Evolutionary conservation across 1,140 invertebrate genomes (phyloP).

Genomic region (Tetranychus cinnabarinus): DNA sequence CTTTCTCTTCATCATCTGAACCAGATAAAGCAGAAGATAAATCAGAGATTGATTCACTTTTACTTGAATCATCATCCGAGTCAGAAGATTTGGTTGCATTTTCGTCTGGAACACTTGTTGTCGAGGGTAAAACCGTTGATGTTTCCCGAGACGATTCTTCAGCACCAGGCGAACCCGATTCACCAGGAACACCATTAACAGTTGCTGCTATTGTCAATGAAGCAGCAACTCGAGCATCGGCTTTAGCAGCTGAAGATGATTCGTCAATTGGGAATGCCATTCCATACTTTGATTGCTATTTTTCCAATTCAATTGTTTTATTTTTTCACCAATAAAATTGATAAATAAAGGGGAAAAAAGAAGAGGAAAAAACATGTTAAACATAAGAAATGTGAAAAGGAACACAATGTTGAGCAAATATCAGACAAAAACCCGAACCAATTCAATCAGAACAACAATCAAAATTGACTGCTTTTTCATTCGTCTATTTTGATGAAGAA

Average conservation of each 20-base stretch:
- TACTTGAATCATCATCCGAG: neutral
- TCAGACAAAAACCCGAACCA: neutral
- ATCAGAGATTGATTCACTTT: neutral
- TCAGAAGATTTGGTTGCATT: neutral
- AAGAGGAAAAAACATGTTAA: neutral
- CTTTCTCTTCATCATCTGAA: conserved; percentile 1
- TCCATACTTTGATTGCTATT: conserved; percentile 1
- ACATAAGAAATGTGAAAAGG: no score
- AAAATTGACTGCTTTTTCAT: no score
- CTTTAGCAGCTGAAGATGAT: neutral
- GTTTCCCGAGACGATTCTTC: no score
- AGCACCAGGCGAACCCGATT: neutral
- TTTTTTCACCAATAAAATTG: neutral
- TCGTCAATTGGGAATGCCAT: conserved; percentile 6
- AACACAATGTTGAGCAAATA: neutral
- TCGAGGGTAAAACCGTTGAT: no score
- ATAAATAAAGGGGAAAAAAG: neutral
- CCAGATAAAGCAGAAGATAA: neutral
- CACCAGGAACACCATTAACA: neutral
- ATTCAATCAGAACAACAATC: neutral
- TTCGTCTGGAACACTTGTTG: neutral
- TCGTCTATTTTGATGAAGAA: neutral
- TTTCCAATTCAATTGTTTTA: neutral
- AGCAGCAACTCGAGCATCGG: neutral
- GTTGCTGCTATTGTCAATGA: neutral